Evolutionary conservation across 2,113 vertebrate genomes (phyloP).

Genomic region (Dipodomys stephensi): DNA sequence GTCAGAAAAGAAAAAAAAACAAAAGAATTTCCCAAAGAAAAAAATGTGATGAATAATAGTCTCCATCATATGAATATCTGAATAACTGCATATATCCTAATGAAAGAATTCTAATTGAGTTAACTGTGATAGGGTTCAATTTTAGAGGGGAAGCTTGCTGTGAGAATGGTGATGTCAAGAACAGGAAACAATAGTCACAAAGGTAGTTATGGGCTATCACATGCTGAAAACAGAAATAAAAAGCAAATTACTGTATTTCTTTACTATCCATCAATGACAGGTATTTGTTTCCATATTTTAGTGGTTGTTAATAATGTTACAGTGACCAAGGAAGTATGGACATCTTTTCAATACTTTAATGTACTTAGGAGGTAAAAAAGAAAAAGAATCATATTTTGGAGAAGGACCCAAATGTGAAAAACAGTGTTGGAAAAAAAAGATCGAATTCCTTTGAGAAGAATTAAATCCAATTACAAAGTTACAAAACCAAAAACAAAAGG

Average conservation of each 20-base stretch:
- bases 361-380: neutral
- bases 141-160: neutral
- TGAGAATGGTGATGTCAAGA: neutral
- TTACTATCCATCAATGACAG: neutral
- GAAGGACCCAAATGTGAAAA: neutral
- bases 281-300: neutral
- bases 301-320: neutral
- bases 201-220: neutral
- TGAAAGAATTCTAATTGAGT: neutral
- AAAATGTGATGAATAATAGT: neutral
- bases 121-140: neutral
- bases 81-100: neutral
- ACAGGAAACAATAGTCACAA: neutral
- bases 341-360: neutral
- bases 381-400: neutral
- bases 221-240: neutral
- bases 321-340: accelerated
- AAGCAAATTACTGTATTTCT: neutral
- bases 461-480: neutral
- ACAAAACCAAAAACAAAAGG: neutral
- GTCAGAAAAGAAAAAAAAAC: neutral
- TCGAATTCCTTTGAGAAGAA: neutral
- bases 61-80: neutral
- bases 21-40: neutral
- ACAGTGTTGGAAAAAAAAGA: neutral